Evolutionary conservation across 2,797 vertebrate genomes (phyloP), one percentile per base, ranked within the genome.

Genomic region (Heterohyrax brucei): DNA sequence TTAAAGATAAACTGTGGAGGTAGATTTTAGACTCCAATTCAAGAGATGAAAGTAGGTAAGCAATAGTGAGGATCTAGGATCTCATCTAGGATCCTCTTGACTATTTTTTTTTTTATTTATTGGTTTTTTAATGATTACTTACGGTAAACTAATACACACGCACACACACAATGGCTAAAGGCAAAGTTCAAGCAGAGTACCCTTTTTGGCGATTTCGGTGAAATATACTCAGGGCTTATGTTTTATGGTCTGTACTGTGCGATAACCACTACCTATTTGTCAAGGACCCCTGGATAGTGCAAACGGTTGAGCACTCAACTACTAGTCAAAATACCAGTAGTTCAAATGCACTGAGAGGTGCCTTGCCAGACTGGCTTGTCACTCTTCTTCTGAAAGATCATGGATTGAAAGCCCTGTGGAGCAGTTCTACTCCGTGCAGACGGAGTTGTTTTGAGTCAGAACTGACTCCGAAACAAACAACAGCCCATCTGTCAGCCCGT

Each of bases 91-190:
- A 22, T 64, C 10, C 10, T 87, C 10, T 59, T 59, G 33, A 83
- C 10, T 56, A 66, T 92, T 68, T 80, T 68, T 77, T 77, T 79
- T 59, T 82, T 78, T 80, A 92, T 56, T 26, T 90, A 50, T 59
- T 91, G 61, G 2, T 81, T 33, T 73, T 81, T 93, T 81, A 75
- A 10, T 82, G 33, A 77, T 61, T 81, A 95, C 39, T 94, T 92
- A 70, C 88, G 30, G 53, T 46, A 76, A 56, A 59, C 3, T 10
- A 30, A 82, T 48, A 59, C 28, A 39, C 12, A 77, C 68, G 46
- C 33, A 30, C 68, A 70, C 50, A 64, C 39, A 5, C 16, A 22
- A 72, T 82, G 24, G 3, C 53, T 88, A 76, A 64, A 87, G 80
- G 91, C 16, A 39, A 77, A 73, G 44, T 89, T 83, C 0, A n/a